phyloP scores from a whole-genome alignment of 2,113 vertebrate species.

The Suncus etruscus region DNA sequence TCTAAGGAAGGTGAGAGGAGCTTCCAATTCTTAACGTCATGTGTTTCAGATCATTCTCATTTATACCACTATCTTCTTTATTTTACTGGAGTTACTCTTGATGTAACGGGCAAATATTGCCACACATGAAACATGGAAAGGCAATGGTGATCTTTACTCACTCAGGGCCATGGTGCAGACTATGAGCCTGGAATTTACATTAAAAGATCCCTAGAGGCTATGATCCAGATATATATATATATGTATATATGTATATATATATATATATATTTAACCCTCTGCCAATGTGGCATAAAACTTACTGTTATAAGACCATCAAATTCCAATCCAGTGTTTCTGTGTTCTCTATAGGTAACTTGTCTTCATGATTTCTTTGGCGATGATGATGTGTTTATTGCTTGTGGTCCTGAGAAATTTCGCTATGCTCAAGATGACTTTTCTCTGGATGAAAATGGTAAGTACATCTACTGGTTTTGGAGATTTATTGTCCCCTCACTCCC shows the following conservation, averaged over 20 bases:
- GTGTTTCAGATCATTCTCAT: too few species aligned
- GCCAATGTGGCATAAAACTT: not conserved
- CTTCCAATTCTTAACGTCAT: not conserved
- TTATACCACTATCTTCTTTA: too few species aligned
- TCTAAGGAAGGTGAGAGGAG: not conserved
- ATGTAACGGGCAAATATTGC: not conserved
- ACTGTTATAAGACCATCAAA: conserved; percentile 36
- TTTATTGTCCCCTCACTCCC: not conserved
- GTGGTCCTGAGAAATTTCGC: conserved; percentile 98
- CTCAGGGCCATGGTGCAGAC: not conserved
- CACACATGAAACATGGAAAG: conserved; percentile 17
- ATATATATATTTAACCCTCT: not conserved
- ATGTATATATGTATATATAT: too few species aligned
- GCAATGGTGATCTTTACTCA: not conserved
- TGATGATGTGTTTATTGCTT: conserved; percentile 98
- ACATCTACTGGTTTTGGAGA: conserved; percentile 8
- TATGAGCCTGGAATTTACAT: conserved; percentile 44
- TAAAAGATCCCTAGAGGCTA: not conserved
- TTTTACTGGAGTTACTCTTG: conserved; percentile 47
- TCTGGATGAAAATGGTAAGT: conserved; percentile 96
- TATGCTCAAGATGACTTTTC: conserved; percentile 99
- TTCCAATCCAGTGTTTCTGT: conserved; percentile 71
- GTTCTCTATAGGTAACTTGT: conserved; percentile 93
- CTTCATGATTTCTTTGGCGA: conserved; percentile 99
- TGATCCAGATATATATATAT: too few species aligned